Percentiles rank a stretch among this genome's conserved stretches.
These are phyloP conservation scores for Pristionchus arcanus DNA, from an alignment of 2,888 invertebrate genomes.

Conservation along the genomic window DNA sequence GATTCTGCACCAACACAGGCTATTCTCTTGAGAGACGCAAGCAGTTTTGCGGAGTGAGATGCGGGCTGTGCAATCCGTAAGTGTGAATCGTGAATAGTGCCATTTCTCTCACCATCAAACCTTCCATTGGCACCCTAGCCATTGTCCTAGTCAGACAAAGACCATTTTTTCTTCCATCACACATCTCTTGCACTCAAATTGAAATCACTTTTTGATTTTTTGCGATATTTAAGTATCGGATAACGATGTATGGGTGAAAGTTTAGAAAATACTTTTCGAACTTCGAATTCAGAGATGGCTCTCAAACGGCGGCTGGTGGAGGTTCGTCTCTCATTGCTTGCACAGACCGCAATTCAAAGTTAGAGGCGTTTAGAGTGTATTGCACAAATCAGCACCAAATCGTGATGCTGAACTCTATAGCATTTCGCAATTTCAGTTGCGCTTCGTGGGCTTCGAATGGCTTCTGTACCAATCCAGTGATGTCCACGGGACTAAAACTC, in stretches of 20 bases:
- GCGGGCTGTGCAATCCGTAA: conserved; percentile 6
- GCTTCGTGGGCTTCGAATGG: background rate
- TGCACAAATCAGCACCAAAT: background rate
- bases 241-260: background rate
- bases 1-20: conserved; percentile 5
- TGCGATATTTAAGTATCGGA: no score
- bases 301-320: conserved; percentile 15
- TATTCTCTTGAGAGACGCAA: background rate
- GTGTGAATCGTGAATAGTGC: background rate
- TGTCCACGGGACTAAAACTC: background rate
- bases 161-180: background rate
- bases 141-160: background rate
- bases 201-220: background rate
- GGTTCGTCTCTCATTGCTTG: background rate
- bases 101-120: background rate
- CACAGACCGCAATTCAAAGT: conserved; percentile 12
- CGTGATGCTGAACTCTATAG: background rate
- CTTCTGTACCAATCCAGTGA: background rate
- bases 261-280: background rate
- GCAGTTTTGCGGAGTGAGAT: background rate
- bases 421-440: background rate
- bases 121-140: background rate
- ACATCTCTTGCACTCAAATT: background rate
- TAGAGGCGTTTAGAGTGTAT: background rate
- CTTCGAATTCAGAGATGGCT: background rate